phyloP scores from a whole-genome alignment of 2,888 invertebrate genomes.

The Bombylius major region DNA sequence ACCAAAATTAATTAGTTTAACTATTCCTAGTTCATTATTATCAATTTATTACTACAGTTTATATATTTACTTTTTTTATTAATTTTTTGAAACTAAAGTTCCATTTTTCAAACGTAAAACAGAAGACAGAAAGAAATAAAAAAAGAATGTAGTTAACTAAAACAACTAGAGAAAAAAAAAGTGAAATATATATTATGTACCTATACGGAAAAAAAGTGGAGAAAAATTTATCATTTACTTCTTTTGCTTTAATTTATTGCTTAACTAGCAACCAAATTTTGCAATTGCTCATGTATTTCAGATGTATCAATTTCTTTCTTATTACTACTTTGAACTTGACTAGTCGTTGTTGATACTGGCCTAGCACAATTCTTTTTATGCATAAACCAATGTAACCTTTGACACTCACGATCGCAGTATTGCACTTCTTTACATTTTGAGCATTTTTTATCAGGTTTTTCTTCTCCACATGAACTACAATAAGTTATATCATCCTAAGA shows the following conservation, averaged over 20 bases:
- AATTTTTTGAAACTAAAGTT: too few species aligned
- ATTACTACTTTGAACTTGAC: constrained; percentile 9
- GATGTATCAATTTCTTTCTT: constrained; percentile 34
- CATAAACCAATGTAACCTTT: constrained; percentile 84
- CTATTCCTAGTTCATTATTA: too few species aligned
- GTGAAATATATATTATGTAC: too few species aligned
- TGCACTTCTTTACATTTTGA: constrained; percentile 86
- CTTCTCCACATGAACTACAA: constrained; percentile 80
- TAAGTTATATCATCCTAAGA: constrained; percentile 44
- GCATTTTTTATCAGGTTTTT: constrained; percentile 84
- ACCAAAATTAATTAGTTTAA: too few species aligned
- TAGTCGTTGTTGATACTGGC: constrained; percentile 38
- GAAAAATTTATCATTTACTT: neutral
- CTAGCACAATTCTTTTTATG: constrained; percentile 76
- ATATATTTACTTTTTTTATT: too few species aligned
- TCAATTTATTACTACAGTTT: too few species aligned
- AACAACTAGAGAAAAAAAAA: too few species aligned
- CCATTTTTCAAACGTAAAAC: too few species aligned
- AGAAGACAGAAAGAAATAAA: too few species aligned
- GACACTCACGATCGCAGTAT: constrained; percentile 91
- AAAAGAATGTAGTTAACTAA: too few species aligned
- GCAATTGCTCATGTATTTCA: constrained; percentile 41
- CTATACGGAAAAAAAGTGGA: neutral
- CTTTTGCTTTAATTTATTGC: neutral
- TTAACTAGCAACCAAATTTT: constrained; percentile 34